Percentiles rank a stretch among this genome's conserved stretches.
These are phyloP conservation scores for Luffia ferchaultella DNA, from an alignment of 2,888 invertebrate species.

Conservation along the genomic window DNA sequence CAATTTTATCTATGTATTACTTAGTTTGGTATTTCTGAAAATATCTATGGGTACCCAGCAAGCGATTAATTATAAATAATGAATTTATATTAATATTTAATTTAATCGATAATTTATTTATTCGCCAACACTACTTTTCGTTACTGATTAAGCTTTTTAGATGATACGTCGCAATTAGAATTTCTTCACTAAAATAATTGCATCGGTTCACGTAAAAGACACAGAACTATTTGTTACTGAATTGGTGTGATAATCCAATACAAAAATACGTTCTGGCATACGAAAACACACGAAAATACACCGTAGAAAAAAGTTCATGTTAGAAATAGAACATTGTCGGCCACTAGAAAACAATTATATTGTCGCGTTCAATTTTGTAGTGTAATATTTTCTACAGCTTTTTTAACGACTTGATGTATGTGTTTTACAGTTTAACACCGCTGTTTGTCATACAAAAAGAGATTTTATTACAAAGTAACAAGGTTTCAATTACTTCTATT, in stretches of 20 bases:
- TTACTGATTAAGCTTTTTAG: too few species aligned
- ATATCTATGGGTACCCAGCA: too few species aligned
- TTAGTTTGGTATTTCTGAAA: too few species aligned
- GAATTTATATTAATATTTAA: too few species aligned
- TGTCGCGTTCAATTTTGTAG: background rate
- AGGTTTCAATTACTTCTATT: too few species aligned
- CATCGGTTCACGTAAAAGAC: conserved; percentile 29
- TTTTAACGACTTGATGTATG: background rate
- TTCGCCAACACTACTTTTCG: too few species aligned
- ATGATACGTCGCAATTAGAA: background rate
- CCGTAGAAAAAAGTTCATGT: background rate
- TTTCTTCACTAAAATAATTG: conserved; percentile 27
- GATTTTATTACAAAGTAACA: too few species aligned
- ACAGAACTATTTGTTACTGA: conserved; percentile 31
- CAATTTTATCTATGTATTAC: too few species aligned
- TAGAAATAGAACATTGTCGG: background rate
- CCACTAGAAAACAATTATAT: background rate
- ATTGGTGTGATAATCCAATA: conserved; percentile 22
- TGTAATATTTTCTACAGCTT: background rate
- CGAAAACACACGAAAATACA: background rate
- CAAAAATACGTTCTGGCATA: background rate
- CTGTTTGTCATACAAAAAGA: too few species aligned
- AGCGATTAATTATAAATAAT: too few species aligned
- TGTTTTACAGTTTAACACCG: too few species aligned
- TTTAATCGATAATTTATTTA: too few species aligned